A percentile compares a stretch with the other conserved stretches of the same genome.
phyloP scores from a whole-genome alignment of 2,888 invertebrate genomes.

The Alviniconcha strummeri region DNA sequence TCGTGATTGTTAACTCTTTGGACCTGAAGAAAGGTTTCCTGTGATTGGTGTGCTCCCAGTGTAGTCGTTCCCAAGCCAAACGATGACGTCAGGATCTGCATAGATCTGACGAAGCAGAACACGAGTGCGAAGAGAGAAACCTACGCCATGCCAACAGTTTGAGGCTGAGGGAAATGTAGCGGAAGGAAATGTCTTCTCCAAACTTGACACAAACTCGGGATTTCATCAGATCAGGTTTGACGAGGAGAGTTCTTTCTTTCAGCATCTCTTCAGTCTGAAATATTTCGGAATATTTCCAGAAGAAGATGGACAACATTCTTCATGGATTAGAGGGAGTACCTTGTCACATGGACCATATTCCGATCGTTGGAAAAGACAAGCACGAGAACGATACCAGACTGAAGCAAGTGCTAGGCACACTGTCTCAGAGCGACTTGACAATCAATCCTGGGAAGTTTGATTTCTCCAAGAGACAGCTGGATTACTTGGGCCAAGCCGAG shows the following conservation, averaged over 20 bases:
- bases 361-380: background rate
- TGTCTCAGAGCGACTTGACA: background rate
- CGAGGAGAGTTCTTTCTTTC: background rate
- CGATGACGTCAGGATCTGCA: slow-evolving; percentile 8
- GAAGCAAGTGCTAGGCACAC: background rate
- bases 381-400: background rate
- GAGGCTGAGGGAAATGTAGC: background rate
- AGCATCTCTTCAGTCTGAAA: background rate
- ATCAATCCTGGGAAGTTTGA: slow-evolving; percentile 13
- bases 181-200: slow-evolving; percentile 17
- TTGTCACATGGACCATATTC: background rate
- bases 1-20: background rate
- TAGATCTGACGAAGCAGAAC: slow-evolving; percentile 18
- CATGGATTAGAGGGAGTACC: background rate
- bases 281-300: background rate
- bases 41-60: slow-evolving; percentile 10
- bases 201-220: slow-evolving; percentile 15
- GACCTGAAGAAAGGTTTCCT: background rate
- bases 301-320: background rate
- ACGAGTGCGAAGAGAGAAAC: slow-evolving; percentile 11
- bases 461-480: slow-evolving; percentile 23
- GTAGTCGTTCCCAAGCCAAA: slow-evolving; percentile 21
- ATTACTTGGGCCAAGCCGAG: slow-evolving; percentile 41
- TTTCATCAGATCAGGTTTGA: slow-evolving; percentile 13
- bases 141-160: slow-evolving; percentile 10